Conservation (phyloP, 2,113 vertebrate species). For the Taxidea taxus region DNA sequence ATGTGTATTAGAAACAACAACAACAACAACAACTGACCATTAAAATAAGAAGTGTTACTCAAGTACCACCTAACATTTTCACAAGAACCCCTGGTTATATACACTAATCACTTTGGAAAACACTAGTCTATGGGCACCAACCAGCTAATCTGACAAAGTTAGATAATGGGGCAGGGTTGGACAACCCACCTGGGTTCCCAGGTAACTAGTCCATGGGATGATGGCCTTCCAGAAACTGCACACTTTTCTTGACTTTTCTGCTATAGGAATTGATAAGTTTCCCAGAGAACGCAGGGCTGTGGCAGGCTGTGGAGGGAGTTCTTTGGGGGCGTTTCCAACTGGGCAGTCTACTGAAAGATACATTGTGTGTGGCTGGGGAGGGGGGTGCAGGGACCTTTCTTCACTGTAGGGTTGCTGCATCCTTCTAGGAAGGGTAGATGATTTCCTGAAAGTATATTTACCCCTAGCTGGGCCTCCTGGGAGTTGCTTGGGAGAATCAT, state of each 20-base stretch:
- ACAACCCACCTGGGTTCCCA: neutral
- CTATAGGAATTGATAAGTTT: neutral
- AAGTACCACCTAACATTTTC: neutral
- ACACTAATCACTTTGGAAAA: neutral
- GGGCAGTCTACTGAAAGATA: neutral
- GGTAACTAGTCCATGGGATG: neutral
- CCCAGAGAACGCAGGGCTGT: neutral
- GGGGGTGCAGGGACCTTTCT: neutral
- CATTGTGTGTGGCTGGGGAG: neutral
- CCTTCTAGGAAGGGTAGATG: conserved; percentile 32
- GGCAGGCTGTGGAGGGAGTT: neutral
- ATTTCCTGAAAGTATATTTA: conserved; percentile 56
- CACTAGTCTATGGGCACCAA: neutral
- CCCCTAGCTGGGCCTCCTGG: conserved; percentile 16
- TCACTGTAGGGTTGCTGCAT: neutral
- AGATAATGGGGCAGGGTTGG: neutral
- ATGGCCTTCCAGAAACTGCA: neutral
- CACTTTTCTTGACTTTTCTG: neutral
- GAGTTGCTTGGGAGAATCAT: conserved; percentile 47
- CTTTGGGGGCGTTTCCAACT: neutral
- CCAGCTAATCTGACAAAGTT: neutral
- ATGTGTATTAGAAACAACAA: neutral
- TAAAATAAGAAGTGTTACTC: conserved; percentile 9
- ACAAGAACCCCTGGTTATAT: neutral
- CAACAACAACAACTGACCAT: neutral